Evolutionary conservation across 2,888 invertebrate species (phyloP).

Genomic region (Halocaridina rubra): DNA sequence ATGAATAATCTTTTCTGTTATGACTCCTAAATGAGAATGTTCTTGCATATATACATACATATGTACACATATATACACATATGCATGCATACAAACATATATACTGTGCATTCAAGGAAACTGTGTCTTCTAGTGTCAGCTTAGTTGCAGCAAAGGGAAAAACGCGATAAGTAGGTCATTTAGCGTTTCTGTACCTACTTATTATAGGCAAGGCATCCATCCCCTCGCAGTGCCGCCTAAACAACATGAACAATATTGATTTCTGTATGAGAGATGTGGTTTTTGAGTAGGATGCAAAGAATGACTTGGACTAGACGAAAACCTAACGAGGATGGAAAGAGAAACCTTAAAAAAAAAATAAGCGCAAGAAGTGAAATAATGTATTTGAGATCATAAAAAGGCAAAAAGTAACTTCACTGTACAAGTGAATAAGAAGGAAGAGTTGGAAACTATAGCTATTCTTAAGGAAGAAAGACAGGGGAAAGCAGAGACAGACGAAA

Average conservation of each 20-base stretch:
- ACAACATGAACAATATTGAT: not conserved
- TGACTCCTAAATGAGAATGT: not conserved
- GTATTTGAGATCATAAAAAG: too few relatives aligned
- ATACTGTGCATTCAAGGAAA: not conserved
- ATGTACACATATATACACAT: not conserved
- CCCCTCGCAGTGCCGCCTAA: too few relatives aligned
- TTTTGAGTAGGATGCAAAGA: too few relatives aligned
- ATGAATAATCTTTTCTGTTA: not conserved
- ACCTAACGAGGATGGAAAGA: too few relatives aligned
- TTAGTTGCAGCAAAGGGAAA: not conserved
- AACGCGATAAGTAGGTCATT: not conserved
- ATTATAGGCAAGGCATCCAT: too few relatives aligned
- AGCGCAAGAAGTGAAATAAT: too few relatives aligned
- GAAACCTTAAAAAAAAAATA: too few relatives aligned
- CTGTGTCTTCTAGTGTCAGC: not conserved
- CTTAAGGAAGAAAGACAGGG: not conserved
- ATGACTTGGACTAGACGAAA: too few relatives aligned
- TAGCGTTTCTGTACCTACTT: not conserved
- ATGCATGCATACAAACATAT: not conserved
- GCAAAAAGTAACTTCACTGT: too few relatives aligned
- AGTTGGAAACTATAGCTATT: too few relatives aligned
- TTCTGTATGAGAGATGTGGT: not conserved
- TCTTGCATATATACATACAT: not conserved
- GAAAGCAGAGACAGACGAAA: too few relatives aligned
- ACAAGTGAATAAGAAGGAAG: too few relatives aligned